Evolutionary conservation across 1,140 invertebrate species (phyloP), one percentile per base, ranked within the genome.

Genomic region (Trissolcus basalis): DNA sequence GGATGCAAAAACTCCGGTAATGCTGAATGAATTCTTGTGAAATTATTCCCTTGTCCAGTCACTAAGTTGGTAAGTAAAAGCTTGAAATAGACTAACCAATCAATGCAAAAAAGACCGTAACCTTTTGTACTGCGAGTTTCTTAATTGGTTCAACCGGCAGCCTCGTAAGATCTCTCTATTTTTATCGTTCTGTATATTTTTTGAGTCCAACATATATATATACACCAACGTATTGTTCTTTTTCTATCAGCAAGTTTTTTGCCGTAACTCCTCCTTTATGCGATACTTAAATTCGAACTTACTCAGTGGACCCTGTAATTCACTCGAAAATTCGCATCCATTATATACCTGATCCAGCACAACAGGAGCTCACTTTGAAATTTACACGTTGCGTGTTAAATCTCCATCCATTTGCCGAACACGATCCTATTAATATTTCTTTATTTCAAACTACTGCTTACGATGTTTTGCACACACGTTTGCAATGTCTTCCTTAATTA

Each of bases 381-480:
- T 68, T 55, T 63, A 50, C 50, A 53, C 51, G 51, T 71, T 63
- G 58, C 67, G 67, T 71, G 59, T 41, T 55, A 71, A 68, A 68
- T 68, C 54, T 36, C 48, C 64, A 58, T 68, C n/a, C 41, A 68
- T 56, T 56, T 68, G 44, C 1, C 58, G 44, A 68, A 39, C 64
- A 68, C 6, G 19, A 33, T n/a, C n/a, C 48, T 59, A 68, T 68
- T 58, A 58, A 59, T 59, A 68, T 58, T 68, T 58, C 43, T 59
- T 51, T 55, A 44, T 51, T 68, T 59, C 47, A 39, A 44, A 19
- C 47, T 59, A 68, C 53, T 58, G 50, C 55, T 56, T 49, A 54
- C 16, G 36, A 43, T 56, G 27, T 15, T 50, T 43, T 67, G 51
- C 61, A 55, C 53, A 32, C 44, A 43, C n/a, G n/a, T n/a, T n/a